phyloP scores from a whole-genome alignment of 2,113 vertebrate species.

The Cricetomys ansorgei region DNA sequence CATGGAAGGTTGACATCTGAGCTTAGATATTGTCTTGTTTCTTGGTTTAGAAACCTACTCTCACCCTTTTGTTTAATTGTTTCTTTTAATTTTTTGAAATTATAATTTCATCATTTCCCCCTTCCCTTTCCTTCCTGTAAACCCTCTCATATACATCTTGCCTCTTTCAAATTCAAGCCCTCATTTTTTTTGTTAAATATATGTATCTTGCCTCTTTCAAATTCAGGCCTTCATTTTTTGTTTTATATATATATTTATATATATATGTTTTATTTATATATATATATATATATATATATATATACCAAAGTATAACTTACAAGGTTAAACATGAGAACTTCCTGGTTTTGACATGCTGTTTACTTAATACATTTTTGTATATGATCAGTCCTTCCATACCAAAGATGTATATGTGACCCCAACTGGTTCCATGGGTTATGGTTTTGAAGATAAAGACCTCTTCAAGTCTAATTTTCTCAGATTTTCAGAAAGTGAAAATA shows the following conservation, averaged over 20 bases:
- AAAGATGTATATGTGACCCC: not conserved
- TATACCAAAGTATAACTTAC: too few species aligned
- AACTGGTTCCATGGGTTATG: not conserved
- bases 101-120: not conserved
- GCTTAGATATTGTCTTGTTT: not conserved
- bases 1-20: not conserved
- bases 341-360: not conserved
- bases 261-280: too few species aligned
- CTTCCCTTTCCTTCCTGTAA: not conserved
- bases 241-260: too few species aligned
- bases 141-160: not conserved
- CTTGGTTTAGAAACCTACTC: not conserved
- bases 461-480: not conserved
- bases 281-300: not conserved
- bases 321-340: not conserved
- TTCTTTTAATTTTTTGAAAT: not conserved
- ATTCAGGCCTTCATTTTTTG: not conserved
- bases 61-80: not conserved
- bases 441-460: not conserved
- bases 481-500: not conserved
- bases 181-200: not conserved
- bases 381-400: not conserved
- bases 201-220: not conserved
- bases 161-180: not conserved
- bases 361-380: slow-evolving; percentile 23